These are phyloP conservation scores for Syrmaticus mikado DNA, from an alignment of 2,113 vertebrate genomes.

Conservation along the genomic window DNA sequence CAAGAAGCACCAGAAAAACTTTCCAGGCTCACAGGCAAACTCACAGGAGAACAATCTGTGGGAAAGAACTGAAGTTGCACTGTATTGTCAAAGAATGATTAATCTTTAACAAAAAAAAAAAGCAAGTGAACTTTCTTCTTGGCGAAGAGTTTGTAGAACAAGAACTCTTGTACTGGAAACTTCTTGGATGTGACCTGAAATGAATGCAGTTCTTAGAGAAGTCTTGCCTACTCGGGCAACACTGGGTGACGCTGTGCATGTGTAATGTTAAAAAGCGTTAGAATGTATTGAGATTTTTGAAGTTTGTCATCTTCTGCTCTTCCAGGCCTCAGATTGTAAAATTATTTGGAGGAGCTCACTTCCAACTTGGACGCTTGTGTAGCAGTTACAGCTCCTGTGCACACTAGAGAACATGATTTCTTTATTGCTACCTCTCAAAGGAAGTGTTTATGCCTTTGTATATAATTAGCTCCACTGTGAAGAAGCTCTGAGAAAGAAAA, in stretches of 20 bases:
- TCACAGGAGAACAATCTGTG: not conserved
- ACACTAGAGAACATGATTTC: accelerated
- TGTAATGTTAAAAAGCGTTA: not conserved
- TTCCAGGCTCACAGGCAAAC: not conserved
- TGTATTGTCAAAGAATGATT: not conserved
- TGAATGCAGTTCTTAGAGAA: not conserved
- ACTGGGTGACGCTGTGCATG: not conserved
- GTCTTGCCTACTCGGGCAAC: not conserved
- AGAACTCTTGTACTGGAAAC: not conserved
- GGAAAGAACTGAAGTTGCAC: not conserved
- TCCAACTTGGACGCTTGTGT: not conserved
- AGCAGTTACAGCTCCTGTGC: not conserved
- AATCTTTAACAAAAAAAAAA: not conserved
- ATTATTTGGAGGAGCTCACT: not conserved
- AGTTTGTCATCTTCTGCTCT: not conserved
- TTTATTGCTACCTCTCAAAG: not conserved
- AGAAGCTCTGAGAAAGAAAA: conserved; percentile 14
- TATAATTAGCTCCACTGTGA: not conserved
- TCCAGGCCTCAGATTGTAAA: not conserved
- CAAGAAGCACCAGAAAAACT: not conserved
- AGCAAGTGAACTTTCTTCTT: not conserved
- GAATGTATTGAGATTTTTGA: not conserved
- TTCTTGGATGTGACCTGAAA: not conserved
- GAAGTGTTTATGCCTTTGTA: not conserved
- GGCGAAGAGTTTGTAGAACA: not conserved